Evolutionary conservation across 2,113 vertebrate species (phyloP).

Genomic region (Gila orcuttii): DNA sequence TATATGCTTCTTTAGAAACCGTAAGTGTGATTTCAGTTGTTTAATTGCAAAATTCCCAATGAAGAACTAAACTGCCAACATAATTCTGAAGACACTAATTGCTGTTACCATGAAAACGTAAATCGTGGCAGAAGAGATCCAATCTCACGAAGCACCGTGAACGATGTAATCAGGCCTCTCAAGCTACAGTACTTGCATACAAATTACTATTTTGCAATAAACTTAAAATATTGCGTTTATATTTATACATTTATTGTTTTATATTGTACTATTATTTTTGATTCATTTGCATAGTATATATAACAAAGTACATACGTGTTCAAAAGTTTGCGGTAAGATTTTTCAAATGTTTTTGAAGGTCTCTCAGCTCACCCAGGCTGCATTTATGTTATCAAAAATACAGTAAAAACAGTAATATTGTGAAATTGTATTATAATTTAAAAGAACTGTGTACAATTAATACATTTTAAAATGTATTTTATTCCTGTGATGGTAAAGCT

Average conservation of each 20-base stretch:
- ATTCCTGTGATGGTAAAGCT: not conserved
- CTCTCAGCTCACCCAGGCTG: not conserved
- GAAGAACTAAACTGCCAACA: not conserved
- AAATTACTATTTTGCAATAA: not conserved
- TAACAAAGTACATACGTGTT: not conserved
- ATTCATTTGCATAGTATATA: not conserved
- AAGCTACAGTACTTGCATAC: not conserved
- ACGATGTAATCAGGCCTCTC: not conserved
- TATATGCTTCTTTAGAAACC: not conserved
- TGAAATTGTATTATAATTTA: not conserved
- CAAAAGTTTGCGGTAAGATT: not conserved
- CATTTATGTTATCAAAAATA: not conserved
- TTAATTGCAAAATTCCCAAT: slow-evolving; percentile 18
- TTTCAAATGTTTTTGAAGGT: not conserved
- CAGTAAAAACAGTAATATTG: not conserved
- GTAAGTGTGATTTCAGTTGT: not conserved
- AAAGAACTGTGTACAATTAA: not conserved
- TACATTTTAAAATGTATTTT: too few relatives aligned
- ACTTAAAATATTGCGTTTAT: not conserved
- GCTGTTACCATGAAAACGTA: not conserved
- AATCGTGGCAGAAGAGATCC: not conserved
- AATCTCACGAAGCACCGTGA: not conserved
- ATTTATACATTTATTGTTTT: not conserved
- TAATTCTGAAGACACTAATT: not conserved
- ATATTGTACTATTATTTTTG: not conserved